Conservation (phyloP, 2,113 vertebrate species). For the Nothoprocta perdicaria region DNA sequence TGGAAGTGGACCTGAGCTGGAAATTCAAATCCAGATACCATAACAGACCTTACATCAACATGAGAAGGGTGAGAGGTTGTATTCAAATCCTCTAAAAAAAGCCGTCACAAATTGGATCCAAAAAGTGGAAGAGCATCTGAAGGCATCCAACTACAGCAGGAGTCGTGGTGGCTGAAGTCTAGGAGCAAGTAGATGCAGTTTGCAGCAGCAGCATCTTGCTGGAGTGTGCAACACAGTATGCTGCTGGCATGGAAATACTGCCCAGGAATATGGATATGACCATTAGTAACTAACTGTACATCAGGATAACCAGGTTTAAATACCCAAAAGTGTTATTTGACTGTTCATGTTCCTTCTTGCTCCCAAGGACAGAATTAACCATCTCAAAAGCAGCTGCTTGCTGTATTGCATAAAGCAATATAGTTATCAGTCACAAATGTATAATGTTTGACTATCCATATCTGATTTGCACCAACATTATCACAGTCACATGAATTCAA, state of each 20-base stretch:
- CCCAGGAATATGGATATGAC: not conserved
- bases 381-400: not conserved
- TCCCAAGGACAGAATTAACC: not conserved
- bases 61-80: not conserved
- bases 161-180: not conserved
- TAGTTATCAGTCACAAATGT: not conserved
- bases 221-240: not conserved
- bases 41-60: not conserved
- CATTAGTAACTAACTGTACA: slow-evolving; percentile 2
- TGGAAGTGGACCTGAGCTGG: not conserved
- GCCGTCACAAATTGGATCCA: not conserved
- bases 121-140: not conserved
- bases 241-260: not conserved
- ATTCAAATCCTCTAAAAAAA: not conserved
- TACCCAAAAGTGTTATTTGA: not conserved
- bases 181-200: not conserved
- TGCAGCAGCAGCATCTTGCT: not conserved
- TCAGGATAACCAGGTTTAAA: not conserved
- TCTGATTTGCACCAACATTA: not conserved
- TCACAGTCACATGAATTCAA: not conserved
- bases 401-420: not conserved
- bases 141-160: not conserved
- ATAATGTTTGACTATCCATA: not conserved
- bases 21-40: not conserved
- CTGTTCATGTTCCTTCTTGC: not conserved